These are phyloP conservation scores for Pseudomyrmex pallidus DNA, from an alignment of 1,140 invertebrate genomes.

Conservation along the genomic window DNA sequence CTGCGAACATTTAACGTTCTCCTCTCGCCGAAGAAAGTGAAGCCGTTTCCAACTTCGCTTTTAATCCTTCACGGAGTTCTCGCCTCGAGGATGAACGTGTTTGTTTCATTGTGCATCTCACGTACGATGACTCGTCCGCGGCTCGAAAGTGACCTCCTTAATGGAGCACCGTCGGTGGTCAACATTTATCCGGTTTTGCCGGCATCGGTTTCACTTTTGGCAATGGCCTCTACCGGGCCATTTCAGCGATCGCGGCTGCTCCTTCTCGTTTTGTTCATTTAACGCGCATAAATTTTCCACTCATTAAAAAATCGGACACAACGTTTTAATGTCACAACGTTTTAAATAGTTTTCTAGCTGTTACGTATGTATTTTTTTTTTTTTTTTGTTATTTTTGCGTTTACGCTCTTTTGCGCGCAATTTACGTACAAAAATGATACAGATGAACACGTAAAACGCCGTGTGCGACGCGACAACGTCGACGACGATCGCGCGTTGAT, in stretches of 20 bases:
- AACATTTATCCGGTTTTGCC: conserved; percentile 69
- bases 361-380: no score
- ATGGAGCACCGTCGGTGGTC: conserved; percentile 47
- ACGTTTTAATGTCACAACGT: no score
- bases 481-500: conserved; percentile 16
- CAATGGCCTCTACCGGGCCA: conserved; percentile 82
- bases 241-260: conserved; percentile 68
- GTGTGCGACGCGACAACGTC: conserved; percentile 34
- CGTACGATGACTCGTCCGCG: conserved; percentile 57
- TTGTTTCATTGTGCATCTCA: conserved; percentile 25
- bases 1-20: neutral
- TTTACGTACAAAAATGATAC: neutral
- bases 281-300: conserved; percentile 34
- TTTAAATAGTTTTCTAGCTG: no score
- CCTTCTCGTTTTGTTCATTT: conserved; percentile 64
- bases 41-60: neutral
- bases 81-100: neutral
- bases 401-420: no score
- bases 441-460: conserved; percentile 42
- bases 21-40: neutral
- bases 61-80: conserved; percentile 18
- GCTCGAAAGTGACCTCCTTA: conserved; percentile 77
- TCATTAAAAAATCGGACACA: no score
- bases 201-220: conserved; percentile 84
- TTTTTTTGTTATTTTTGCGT: no score